Conservation (phyloP, 2,113 vertebrate species). For the Danionella cerebrum region DNA sequence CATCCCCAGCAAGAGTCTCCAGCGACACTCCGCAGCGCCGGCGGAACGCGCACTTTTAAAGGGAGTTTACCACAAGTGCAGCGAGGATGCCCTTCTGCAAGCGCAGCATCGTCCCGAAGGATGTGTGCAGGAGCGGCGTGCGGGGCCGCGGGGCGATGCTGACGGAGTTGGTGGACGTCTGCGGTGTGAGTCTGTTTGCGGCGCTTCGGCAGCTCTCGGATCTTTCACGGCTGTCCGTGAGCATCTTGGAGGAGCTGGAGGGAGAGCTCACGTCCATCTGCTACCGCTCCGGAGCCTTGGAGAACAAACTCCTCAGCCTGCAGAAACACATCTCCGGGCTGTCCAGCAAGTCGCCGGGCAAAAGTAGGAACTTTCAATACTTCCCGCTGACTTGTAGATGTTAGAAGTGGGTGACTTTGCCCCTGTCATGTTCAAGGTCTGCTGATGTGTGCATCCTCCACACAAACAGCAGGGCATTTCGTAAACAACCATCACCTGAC, state of each 20-base stretch:
- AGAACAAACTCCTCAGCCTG: slow-evolving; percentile 57
- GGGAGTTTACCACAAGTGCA: not conserved
- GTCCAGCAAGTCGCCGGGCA: slow-evolving; percentile 54
- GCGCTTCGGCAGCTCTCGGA: slow-evolving; percentile 68
- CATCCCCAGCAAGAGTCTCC: slow-evolving; percentile 43
- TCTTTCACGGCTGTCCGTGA: slow-evolving; percentile 63
- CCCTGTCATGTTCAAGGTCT: not conserved
- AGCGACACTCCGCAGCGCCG: slow-evolving; percentile 37
- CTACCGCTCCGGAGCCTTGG: slow-evolving; percentile 60
- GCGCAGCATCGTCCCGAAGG: slow-evolving; percentile 58
- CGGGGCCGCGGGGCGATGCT: slow-evolving; percentile 45
- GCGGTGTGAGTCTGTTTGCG: slow-evolving; percentile 59
- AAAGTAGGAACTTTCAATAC: slow-evolving; percentile 48
- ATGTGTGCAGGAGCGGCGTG: slow-evolving; percentile 57
- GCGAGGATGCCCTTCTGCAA: slow-evolving; percentile 67
- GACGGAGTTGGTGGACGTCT: slow-evolving; percentile 61
- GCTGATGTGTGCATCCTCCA: not conserved
- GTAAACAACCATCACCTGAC: not conserved
- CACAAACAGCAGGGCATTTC: not conserved
- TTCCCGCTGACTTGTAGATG: not conserved
- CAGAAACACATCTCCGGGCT: slow-evolving; percentile 56
- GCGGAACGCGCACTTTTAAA: slow-evolving; percentile 13
- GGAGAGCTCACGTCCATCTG: slow-evolving; percentile 59
- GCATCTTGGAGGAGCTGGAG: slow-evolving; percentile 70
- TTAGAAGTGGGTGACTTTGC: not conserved